Base-by-base conservation (phyloP, 2,113 vertebrate genomes). In the Eudyptes chrysolophus region DNA sequence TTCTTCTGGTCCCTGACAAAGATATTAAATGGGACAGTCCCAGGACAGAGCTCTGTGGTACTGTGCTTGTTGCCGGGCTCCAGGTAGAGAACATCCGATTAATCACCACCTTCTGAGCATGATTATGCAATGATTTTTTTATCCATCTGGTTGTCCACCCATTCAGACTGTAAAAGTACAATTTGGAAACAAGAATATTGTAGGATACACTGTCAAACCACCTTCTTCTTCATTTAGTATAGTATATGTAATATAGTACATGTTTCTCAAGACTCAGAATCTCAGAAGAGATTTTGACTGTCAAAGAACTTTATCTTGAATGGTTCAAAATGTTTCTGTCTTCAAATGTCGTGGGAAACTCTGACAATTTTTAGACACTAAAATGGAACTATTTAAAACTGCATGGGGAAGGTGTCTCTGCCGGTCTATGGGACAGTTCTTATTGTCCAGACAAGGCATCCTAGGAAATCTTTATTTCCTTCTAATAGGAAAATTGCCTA, bases 71-170 rank as follows among this genome's bases (percentile, higher is more conserved):
- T 52, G 15, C 1, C 2, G 16, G 49, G 6, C 6, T 57, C 34
- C 27, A 66, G 5, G 5, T 26, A 52, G 20, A 32, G 14, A 81
- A 48, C 15, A 11, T n/a, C 7, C 10, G 8, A 25, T 26, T 87
- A 82, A 49, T 40, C 34, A 34, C 13, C 8, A 49, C 16, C 6
- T 6, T 66, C 21, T 48, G 19, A 54, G 6, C 5, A 60, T 19
- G 44, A 42, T 51, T 21, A 84, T 46, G 11, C 5, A 74, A 55
- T 20, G 16, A 26, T 30, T 52, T 74, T 76, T 77, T 49, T 22
- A n/a, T 9, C 0, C 0, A 9, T 44, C 18, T 74, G 4, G 1
- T 57, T 69, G 8, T 66, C 24, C 13, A 58, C 3, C 1, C 18
- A 57, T 70, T 84, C 27, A 85, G 27, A 75, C 4, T 54, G 11